Conservation (phyloP, 1,140 invertebrate genomes). For the Drosophila cardini region DNA sequence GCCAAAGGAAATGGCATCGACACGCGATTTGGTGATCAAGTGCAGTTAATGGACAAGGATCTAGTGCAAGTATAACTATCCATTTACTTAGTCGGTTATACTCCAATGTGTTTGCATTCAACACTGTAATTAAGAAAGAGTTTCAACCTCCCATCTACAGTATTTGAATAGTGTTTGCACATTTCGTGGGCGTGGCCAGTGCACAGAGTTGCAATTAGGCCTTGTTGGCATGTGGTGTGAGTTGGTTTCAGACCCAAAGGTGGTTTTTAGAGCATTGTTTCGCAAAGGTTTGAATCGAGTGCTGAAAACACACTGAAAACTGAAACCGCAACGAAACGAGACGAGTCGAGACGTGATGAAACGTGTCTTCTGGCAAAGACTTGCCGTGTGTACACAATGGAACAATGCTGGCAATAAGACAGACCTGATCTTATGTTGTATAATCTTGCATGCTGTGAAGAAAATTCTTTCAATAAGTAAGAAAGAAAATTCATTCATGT, state of each 20-base stretch:
- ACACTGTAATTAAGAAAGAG: conserved; percentile 65
- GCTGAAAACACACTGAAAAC: conserved; percentile 7
- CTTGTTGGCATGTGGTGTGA: conserved; percentile 43
- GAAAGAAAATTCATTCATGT: no score
- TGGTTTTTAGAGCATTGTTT: conserved; percentile 8
- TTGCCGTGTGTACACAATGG: conserved; percentile 1
- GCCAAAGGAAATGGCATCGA: conserved; percentile 55
- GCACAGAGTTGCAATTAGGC: conserved; percentile 67
- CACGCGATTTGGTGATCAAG: conserved; percentile 72
- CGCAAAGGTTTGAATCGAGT: conserved; percentile 33
- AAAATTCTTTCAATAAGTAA: no score
- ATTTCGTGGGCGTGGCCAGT: conserved; percentile 65
- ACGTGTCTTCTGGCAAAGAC: background rate
- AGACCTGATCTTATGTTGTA: background rate
- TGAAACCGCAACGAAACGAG: background rate
- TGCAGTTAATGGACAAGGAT: conserved; percentile 20
- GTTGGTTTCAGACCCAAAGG: background rate
- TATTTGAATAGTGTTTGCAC: conserved; percentile 58
- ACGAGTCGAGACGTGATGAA: background rate
- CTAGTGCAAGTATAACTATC: conserved; percentile 6
- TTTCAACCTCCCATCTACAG: conserved; percentile 1
- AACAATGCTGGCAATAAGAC: conserved; percentile 3
- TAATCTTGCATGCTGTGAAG: background rate
- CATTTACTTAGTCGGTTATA: conserved; percentile 10
- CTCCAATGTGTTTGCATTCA: conserved; percentile 44